These are phyloP conservation scores for Tyrannus savana DNA, from an alignment of 2,113 vertebrate genomes.

Conservation along the genomic window DNA sequence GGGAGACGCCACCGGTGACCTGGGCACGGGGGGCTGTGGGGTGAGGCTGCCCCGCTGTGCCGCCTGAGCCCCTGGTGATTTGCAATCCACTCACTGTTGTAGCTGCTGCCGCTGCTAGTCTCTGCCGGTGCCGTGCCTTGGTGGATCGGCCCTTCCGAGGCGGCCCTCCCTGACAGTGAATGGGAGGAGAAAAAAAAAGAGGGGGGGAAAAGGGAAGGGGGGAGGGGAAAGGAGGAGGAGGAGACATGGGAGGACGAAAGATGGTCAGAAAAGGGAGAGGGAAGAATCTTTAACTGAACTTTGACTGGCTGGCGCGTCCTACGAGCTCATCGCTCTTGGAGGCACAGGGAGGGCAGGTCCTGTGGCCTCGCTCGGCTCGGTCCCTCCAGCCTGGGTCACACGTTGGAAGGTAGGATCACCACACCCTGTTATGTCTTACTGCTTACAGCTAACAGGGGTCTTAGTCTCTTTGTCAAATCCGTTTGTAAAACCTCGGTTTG, in stretches of 20 bases:
- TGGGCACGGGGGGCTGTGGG: not conserved
- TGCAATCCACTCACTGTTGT: conserved; percentile 74
- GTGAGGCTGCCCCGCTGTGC: conserved; percentile 37
- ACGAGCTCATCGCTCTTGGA: not conserved
- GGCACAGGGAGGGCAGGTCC: conserved; percentile 7
- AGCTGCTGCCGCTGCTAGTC: conserved; percentile 73
- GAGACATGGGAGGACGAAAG: conserved; percentile 71
- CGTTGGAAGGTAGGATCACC: conserved; percentile 61
- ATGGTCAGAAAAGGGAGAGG: conserved; percentile 72
- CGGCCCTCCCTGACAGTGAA: conserved; percentile 72
- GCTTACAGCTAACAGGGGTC: conserved; percentile 60
- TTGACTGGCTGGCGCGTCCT: conserved; percentile 36
- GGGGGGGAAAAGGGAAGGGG: conserved; percentile 55
- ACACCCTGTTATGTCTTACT: conserved; percentile 72
- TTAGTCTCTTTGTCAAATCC: conserved; percentile 30
- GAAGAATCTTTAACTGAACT: conserved; percentile 69
- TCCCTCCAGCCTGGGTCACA: not conserved
- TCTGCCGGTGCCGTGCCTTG: conserved; percentile 70
- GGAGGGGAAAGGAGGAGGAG: conserved; percentile 68
- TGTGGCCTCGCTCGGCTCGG: not conserved
- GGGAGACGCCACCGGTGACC: not conserved
- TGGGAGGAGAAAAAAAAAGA: conserved; percentile 72
- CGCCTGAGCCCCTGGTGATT: conserved; percentile 62
- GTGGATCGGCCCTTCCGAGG: conserved; percentile 69
- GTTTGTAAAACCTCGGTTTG: not conserved